Base-by-base conservation (phyloP, 2,113 vertebrate genomes). In the Pollimyrus isidori region DNA sequence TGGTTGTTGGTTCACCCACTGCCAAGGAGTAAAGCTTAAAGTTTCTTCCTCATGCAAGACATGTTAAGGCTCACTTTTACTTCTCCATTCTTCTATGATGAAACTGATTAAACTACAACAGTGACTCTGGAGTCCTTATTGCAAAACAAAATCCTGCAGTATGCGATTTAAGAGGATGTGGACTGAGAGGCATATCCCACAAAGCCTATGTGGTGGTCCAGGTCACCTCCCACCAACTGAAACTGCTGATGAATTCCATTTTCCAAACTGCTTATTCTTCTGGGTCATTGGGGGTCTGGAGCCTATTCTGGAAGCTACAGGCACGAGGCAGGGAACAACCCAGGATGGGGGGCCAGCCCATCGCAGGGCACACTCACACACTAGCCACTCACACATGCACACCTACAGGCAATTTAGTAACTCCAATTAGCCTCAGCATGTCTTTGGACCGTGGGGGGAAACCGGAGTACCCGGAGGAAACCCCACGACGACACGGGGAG, bases 21-120 rank as follows among this genome's bases (percentile, higher is more conserved):
- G 26, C 13, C 42, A 84, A 83, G 56, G 10, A 3, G 35, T 30
- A 62, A 48, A 17, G 3, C 10, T 30, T n/a, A 35, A 23, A 26
- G 4, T 50, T 50, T 85, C 56, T 86, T 89, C 58, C 49, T 83
- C 69, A 15, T 76, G 52, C 49, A n/a, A 48, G 45, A 9, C n/a
- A n/a, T 56, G 13, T 73, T 49, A 62, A 45, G 7, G 21, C 23
- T 69, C 53, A 89, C 13, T 89, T 86, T 62, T 89, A 62, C 80
- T 89, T 89, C 88, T 53, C 35, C 7, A 52, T 35, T 86, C 26
- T 86, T 21, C 30, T n/a, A 62, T 86, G 53, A 86, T 21, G 19
- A 50, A 48, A 89, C 17, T 52, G 17, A 52, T 30, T 62, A 48
- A 9, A 50, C 15, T 11, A n/a, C n/a, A 49, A 30, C 10, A 42